These are phyloP conservation scores for Xiphias gladius DNA, from an alignment of 2,113 vertebrate species.

Conservation along the genomic window DNA sequence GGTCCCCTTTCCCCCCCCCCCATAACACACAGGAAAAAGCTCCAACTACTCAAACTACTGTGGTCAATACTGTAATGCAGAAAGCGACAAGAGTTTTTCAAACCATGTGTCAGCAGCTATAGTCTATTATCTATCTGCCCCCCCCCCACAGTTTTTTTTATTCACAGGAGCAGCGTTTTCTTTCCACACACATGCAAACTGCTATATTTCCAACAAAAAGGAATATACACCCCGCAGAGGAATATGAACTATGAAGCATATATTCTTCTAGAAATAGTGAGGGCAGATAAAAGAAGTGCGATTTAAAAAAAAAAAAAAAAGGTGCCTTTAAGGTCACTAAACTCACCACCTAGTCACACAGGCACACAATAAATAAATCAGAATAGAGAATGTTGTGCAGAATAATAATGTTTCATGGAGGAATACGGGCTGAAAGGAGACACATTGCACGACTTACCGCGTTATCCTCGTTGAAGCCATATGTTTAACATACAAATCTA, in stretches of 20 bases:
- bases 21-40: background rate
- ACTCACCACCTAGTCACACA: slow-evolving; percentile 10
- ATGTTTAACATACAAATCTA: slow-evolving; percentile 59
- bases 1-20: too few species aligned
- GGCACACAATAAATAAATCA: background rate
- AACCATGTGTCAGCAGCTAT: background rate
- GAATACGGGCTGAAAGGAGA: background rate
- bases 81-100: slow-evolving; percentile 3
- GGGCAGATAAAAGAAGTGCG: background rate
- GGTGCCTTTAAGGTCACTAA: slow-evolving; percentile 23
- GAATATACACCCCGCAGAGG: background rate
- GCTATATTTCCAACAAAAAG: background rate
- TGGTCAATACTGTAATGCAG: background rate
- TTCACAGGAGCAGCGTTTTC: background rate
- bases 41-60: slow-evolving; percentile 41
- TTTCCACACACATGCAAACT: slow-evolving; percentile 6
- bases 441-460: slow-evolving; percentile 60
- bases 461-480: slow-evolving; percentile 73
- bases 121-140: background rate
- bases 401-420: background rate
- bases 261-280: background rate
- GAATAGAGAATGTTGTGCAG: background rate
- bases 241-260: background rate
- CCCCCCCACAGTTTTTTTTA: background rate
- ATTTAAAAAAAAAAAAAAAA: background rate